phyloP scores from a whole-genome alignment of 2,797 vertebrate genomes.

The Amblyopsis hoosieri region DNA sequence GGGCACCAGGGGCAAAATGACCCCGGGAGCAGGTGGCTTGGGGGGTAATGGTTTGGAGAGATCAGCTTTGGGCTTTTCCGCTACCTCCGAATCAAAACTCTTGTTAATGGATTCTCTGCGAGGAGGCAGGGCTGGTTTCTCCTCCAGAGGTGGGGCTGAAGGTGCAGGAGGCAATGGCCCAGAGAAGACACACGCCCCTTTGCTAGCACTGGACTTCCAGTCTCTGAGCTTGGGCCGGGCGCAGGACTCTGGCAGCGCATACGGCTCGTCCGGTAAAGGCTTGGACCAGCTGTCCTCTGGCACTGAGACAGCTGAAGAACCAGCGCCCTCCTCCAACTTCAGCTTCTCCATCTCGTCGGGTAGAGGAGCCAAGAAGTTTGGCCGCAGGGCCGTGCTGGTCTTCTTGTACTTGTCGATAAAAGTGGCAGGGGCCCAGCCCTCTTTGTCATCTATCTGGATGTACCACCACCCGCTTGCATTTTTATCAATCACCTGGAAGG shows the following conservation, averaged over 20 bases:
- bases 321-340: conserved; percentile 72
- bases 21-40: conserved; percentile 83
- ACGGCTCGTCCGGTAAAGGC: conserved; percentile 90
- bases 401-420: conserved; percentile 99
- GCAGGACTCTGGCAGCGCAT: conserved; percentile 70
- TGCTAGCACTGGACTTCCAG: conserved; percentile 83
- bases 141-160: conserved; percentile 78
- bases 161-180: conserved; percentile 77
- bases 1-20: conserved; percentile 83
- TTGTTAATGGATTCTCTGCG: conserved; percentile 95
- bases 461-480: conserved; percentile 99
- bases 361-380: conserved; percentile 92
- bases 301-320: conserved; percentile 25
- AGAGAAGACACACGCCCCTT: conserved; percentile 59
- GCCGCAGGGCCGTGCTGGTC: conserved; percentile 89
- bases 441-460: conserved; percentile 97
- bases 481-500: conserved; percentile 92
- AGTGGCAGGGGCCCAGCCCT: conserved; percentile 95
- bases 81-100: conserved; percentile 84
- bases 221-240: conserved; percentile 86
- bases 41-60: conserved; percentile 84
- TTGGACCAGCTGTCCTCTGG: conserved; percentile 82
- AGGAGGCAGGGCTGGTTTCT: conserved; percentile 93
- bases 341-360: conserved; percentile 90
- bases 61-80: conserved; percentile 82